Conservation (phyloP, 2,888 invertebrate species). For the Oeneis ivallda region DNA sequence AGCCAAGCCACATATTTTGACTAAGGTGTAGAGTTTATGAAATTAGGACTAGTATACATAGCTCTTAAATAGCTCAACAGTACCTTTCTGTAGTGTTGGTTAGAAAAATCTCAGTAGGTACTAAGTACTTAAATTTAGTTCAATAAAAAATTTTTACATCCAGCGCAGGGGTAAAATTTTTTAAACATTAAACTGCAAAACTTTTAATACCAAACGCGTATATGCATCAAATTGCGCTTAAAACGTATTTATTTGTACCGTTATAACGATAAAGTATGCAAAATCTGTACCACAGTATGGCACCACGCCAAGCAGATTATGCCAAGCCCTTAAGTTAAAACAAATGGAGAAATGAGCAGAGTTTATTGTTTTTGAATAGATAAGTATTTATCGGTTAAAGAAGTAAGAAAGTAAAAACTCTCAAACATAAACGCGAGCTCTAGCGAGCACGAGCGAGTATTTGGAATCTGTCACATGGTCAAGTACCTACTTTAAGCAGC, state of each 20-base stretch:
- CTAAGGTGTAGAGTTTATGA: too few species aligned
- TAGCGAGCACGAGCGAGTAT: too few species aligned
- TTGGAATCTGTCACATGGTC: too few species aligned
- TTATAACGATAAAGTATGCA: constrained; percentile 30
- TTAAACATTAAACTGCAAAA: background rate
- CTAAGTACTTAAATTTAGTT: too few species aligned
- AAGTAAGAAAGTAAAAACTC: too few species aligned
- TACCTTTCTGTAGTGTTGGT: background rate
- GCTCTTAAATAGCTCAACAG: too few species aligned
- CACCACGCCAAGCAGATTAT: constrained; percentile 32
- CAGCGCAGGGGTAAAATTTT: background rate
- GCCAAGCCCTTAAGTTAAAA: constrained; percentile 27
- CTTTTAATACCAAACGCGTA: background rate
- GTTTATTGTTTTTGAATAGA: constrained; percentile 4
- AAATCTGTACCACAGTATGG: constrained; percentile 28
- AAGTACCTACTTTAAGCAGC: too few species aligned
- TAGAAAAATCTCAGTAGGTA: background rate
- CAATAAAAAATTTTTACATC: background rate
- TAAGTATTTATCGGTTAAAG: too few species aligned
- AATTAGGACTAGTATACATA: too few species aligned
- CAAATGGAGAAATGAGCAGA: constrained; percentile 6
- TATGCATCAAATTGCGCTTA: constrained; percentile 18
- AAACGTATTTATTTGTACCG: constrained; percentile 24
- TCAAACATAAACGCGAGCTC: too few species aligned
- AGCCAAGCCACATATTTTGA: too few species aligned